A percentile compares a stretch with the other conserved stretches of the same genome.
Evolutionary conservation across 2,888 invertebrate genomes (phyloP).

Genomic region (Syrphus vitripennis): DNA sequence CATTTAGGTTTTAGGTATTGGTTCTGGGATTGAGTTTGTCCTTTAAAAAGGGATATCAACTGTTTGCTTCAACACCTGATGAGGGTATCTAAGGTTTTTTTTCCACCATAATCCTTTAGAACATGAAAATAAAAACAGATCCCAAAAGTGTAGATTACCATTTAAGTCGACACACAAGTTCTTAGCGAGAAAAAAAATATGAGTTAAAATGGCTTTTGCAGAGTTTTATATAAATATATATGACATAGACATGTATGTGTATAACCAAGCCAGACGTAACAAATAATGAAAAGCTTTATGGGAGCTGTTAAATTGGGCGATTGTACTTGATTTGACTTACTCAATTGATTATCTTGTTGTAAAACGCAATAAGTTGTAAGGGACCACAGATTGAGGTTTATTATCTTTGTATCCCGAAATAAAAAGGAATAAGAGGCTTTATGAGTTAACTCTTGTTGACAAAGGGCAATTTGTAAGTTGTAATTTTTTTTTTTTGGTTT

Average conservation of each 20-base stretch:
- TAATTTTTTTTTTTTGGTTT: no score
- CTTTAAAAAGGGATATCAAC: constrained; percentile 15
- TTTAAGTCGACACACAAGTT: background rate
- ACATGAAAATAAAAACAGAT: background rate
- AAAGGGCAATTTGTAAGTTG: no score
- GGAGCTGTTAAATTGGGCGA: background rate
- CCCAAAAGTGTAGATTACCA: background rate
- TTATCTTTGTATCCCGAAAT: background rate
- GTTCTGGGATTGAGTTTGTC: background rate
- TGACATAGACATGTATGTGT: no score
- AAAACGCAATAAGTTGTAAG: background rate
- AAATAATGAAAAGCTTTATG: background rate
- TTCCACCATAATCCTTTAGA: constrained; percentile 13
- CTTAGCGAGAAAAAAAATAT: background rate
- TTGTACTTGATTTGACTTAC: background rate
- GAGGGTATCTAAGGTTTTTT: background rate
- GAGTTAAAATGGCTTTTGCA: background rate
- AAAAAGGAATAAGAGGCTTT: no score
- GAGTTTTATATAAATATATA: no score
- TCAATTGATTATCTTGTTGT: constrained; percentile 7
- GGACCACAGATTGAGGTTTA: background rate
- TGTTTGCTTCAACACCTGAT: background rate
- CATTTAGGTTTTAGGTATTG: no score
- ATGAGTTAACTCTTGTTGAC: no score
- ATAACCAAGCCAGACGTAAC: background rate